Evolutionary conservation across 2,888 invertebrate species (phyloP), one percentile per base, ranked within the genome.

Genomic region (Tachina grossa): DNA sequence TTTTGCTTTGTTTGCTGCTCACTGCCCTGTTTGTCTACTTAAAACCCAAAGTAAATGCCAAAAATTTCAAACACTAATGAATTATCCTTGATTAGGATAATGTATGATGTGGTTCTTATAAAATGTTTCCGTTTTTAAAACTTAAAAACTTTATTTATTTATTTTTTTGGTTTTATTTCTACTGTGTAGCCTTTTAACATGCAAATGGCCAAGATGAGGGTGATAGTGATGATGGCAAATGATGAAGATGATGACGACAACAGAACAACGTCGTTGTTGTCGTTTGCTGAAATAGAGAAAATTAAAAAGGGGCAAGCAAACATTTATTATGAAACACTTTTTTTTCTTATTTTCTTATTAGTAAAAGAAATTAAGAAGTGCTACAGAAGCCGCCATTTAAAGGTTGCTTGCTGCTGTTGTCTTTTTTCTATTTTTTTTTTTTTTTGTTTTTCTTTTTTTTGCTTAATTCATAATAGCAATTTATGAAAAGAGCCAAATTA

Each of bases 401-500:
- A 69, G 47, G 39, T 66, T 72, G 83, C 69, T 66, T 72, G 83
- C 69, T 76, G 75, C 31, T 31, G 31, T 31, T 31, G 31, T 31
- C 31, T 31, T 6, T 31, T 31, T 31, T 31, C 31, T 31, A 31
- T 31, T 31, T 31, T 31, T 49, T 71, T 53, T 41, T 69, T 53
- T 65, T n/a, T n/a, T n/a, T n/a, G n/a, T n/a, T n/a, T 31, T 31
- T 31, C 6, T 49, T 71, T 53, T 41, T 14, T 19, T 16, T 65
- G 78, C 80, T 85, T 79, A 69, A 80, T 85, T 85, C 79, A 85
- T 85, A 85, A 85, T 89, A 91, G 91, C 91, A 92, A 91, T 92
- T 92, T 92, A 92, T 92, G 91, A 92, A 92, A 92, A 91, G 91
- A 92, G 92, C 90, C 91, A 92, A 92, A 92, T 92, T 92, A 92